phyloP scores from a whole-genome alignment of 2,888 invertebrate species.

The Clusia tigrina region DNA sequence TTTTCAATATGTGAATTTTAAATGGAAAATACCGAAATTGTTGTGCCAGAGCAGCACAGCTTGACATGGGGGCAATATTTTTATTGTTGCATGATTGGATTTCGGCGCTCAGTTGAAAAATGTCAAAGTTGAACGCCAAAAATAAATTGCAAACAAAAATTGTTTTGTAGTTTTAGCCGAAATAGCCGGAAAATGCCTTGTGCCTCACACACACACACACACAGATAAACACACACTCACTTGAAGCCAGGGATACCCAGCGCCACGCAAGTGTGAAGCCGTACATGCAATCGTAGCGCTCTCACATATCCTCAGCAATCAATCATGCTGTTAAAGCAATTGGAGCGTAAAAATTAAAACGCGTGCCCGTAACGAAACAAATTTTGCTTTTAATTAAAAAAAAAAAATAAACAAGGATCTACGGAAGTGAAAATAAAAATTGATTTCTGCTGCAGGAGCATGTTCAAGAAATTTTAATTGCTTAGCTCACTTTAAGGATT shows the following conservation, averaged over 20 bases:
- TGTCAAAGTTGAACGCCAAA: background rate
- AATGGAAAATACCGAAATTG: too few species aligned
- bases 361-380: background rate
- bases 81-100: background rate
- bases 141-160: background rate
- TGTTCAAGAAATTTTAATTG: too few species aligned
- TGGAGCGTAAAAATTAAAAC: conserved; percentile 20
- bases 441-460: too few species aligned
- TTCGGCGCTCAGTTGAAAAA: background rate
- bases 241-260: background rate
- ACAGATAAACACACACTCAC: background rate
- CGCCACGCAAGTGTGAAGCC: background rate
- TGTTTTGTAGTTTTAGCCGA: background rate
- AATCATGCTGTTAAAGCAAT: conserved; percentile 17
- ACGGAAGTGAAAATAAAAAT: too few species aligned
- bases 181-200: conserved; percentile 2
- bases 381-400: background rate
- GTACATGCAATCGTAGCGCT: background rate
- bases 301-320: conserved; percentile 9
- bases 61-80: too few species aligned
- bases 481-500: too few species aligned
- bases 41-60: too few species aligned
- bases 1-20: too few species aligned
- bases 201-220: conserved; percentile 1
- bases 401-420: background rate